These are phyloP conservation scores for Ptychoptera contaminata DNA, from an alignment of 2,888 invertebrate species.

Conservation along the genomic window DNA sequence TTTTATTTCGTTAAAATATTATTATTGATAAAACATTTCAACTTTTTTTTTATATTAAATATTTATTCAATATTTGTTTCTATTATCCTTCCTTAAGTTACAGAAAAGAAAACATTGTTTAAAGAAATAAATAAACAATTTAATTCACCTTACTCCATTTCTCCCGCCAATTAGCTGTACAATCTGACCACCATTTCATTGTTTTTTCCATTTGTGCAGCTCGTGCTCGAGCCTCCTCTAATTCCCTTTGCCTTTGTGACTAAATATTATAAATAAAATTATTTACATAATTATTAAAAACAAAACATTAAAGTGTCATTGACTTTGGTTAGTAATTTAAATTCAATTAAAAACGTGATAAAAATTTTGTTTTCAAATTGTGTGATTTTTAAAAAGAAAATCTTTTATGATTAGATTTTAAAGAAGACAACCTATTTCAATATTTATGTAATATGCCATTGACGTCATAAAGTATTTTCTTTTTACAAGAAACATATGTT, in stretches of 20 bases:
- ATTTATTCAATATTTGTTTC: no score
- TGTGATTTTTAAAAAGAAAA: no score
- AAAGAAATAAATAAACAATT: slow-evolving; percentile 1
- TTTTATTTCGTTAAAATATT: no score
- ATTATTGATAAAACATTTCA: no score
- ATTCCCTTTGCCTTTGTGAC: slow-evolving; percentile 44
- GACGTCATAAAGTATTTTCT: no score
- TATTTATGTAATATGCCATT: no score
- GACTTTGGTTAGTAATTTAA: not conserved
- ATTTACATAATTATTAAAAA: not conserved
- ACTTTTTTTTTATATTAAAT: no score
- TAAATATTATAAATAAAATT: slow-evolving; percentile 10
- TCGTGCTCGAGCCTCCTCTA: slow-evolving; percentile 86
- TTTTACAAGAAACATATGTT: no score
- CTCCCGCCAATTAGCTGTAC: slow-evolving; percentile 89
- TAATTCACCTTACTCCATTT: slow-evolving; percentile 75
- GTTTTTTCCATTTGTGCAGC: slow-evolving; percentile 99
- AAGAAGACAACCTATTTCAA: no score
- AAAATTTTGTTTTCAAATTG: not conserved
- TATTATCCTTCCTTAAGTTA: no score
- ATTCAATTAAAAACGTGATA: not conserved
- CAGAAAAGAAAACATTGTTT: no score
- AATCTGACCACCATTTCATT: slow-evolving; percentile 98
- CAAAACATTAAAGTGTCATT: not conserved
- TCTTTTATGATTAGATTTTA: no score